Evolutionary conservation across 2,113 vertebrate species (phyloP).

Genomic region (Myiozetetes cayanensis): DNA sequence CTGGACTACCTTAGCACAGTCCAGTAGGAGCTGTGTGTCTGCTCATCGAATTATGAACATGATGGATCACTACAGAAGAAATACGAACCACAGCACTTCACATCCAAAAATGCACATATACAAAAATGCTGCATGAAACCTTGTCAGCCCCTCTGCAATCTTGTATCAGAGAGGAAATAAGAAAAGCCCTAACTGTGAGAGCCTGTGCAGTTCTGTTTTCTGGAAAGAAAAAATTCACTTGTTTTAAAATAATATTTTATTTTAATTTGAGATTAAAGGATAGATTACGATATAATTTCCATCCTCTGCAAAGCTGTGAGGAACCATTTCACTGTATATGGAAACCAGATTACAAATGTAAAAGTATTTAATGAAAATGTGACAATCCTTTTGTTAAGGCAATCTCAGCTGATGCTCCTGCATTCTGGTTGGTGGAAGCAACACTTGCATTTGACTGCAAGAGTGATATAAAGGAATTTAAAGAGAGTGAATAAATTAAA

Average conservation of each 20-base stretch:
- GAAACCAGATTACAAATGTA: not conserved
- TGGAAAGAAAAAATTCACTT: not conserved
- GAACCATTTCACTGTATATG: not conserved
- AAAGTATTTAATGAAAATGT: not conserved
- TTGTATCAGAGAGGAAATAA: not conserved
- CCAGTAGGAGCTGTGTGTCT: not conserved
- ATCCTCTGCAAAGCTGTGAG: not conserved
- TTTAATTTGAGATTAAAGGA: not conserved
- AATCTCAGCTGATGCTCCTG: not conserved
- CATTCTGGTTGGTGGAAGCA: not conserved
- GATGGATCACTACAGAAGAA: not conserved
- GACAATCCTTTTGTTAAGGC: not conserved
- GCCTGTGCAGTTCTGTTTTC: not conserved
- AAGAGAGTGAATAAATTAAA: conserved; percentile 59
- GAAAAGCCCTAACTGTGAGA: not conserved
- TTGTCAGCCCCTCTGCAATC: not conserved
- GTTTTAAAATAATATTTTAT: not conserved
- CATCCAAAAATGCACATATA: not conserved
- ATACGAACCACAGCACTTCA: not conserved
- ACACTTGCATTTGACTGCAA: not conserved
- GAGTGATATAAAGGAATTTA: not conserved
- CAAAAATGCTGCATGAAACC: not conserved
- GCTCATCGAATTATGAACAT: not conserved
- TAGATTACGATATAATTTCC: not conserved
- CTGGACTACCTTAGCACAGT: not conserved